Evolutionary conservation across 1,140 invertebrate species (phyloP).

Genomic region (Ridgeia piscesae): DNA sequence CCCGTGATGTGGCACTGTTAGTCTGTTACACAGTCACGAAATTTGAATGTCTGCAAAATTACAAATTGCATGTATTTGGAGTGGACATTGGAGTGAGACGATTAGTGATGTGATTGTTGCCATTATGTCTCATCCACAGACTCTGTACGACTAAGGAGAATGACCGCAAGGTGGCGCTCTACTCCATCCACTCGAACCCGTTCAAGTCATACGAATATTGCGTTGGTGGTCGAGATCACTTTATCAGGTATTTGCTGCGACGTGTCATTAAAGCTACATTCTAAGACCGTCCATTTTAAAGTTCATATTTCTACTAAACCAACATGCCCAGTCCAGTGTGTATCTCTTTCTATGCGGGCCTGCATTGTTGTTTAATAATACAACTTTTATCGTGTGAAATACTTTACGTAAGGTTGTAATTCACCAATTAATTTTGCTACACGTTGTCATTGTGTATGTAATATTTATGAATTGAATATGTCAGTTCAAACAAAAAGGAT

Average conservation of each 20-base stretch:
- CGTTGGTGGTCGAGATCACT: slow-evolving; percentile 72
- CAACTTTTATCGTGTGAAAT: neutral
- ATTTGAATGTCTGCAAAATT: too few relatives aligned
- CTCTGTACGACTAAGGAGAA: slow-evolving; percentile 68
- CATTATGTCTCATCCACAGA: slow-evolving; percentile 58
- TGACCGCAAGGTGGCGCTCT: slow-evolving; percentile 70
- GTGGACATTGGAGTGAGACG: neutral
- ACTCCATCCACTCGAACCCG: slow-evolving; percentile 85
- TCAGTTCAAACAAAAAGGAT: too few relatives aligned
- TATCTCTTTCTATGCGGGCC: too few relatives aligned
- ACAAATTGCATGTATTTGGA: neutral
- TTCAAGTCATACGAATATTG: slow-evolving; percentile 76
- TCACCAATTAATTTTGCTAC: neutral
- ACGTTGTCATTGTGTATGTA: neutral
- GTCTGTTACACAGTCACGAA: neutral
- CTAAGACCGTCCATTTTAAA: too few relatives aligned
- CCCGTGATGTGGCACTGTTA: neutral
- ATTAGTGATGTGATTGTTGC: slow-evolving; percentile 13
- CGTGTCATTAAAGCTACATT: neutral
- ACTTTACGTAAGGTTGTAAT: neutral
- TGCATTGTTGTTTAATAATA: neutral
- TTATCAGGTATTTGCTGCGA: slow-evolving; percentile 38
- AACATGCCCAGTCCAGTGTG: too few relatives aligned
- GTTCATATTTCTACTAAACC: too few relatives aligned
- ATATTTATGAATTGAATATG: neutral